Percentiles rank a stretch among this genome's conserved stretches.
phyloP scores from a whole-genome alignment of 1,140 invertebrate genomes.

The Doryteuthis pealeii region DNA sequence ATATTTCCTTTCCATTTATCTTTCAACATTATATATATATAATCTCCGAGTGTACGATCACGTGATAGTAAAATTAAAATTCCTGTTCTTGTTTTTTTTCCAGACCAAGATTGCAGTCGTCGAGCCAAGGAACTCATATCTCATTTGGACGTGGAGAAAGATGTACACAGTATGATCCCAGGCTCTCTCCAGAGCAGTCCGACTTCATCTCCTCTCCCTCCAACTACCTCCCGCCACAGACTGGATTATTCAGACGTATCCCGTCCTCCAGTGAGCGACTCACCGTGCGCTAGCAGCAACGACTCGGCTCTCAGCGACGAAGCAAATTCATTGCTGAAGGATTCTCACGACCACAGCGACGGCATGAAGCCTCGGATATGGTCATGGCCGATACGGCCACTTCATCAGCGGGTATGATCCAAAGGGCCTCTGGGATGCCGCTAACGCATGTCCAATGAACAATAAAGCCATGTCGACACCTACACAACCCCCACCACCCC shows the following conservation, averaged over 20 bases:
- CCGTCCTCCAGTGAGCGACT: conserved; percentile 26
- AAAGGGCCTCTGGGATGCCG: neutral
- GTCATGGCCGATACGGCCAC: conserved; percentile 95
- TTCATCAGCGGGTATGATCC: conserved; percentile 68
- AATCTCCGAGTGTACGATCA: too few species aligned
- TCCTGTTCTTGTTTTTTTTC: neutral
- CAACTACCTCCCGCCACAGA: neutral
- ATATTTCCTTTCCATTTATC: too few species aligned
- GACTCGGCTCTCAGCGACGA: conserved; percentile 51
- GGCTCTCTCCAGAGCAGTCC: conserved; percentile 3
- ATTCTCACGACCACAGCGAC: conserved; percentile 4
- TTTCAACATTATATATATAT: too few species aligned
- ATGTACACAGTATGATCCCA: neutral
- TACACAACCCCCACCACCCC: neutral
- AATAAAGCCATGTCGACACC: neutral
- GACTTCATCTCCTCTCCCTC: neutral
- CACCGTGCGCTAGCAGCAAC: conserved; percentile 53
- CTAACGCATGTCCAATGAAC: conserved; percentile 4
- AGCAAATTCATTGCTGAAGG: conserved; percentile 11
- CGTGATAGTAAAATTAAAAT: too few species aligned
- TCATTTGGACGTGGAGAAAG: neutral
- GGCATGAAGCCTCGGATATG: conserved; percentile 92
- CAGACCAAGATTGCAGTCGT: conserved; percentile 1
- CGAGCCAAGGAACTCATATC: neutral
- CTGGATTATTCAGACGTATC: neutral